A percentile compares a stretch with the other conserved stretches of the same genome.
Conservation (phyloP, 2,888 invertebrate genomes). For the Tortricodes alternella region DNA sequence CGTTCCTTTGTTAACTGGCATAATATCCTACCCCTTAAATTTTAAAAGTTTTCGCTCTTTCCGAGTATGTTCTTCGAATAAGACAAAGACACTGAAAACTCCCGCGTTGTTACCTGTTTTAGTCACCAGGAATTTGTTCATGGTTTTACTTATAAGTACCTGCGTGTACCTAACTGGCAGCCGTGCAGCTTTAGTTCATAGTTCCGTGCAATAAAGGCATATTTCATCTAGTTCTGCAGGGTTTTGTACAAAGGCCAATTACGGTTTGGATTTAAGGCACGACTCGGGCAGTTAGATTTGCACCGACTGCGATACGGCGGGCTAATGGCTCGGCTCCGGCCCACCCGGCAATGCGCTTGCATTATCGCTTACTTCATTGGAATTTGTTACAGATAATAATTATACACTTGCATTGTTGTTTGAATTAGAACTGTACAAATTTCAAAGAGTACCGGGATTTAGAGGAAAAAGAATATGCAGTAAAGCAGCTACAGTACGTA, state of each 20-base stretch:
- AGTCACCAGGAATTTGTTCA: no score
- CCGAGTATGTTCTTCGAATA: background rate
- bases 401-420: background rate
- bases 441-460: no score
- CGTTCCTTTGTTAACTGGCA: background rate
- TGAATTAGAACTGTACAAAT: background rate
- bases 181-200: slow-evolving; percentile 16
- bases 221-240: slow-evolving; percentile 50
- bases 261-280: slow-evolving; percentile 59
- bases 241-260: slow-evolving; percentile 54
- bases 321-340: slow-evolving; percentile 45
- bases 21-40: background rate
- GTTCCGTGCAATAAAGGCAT: slow-evolving; percentile 34
- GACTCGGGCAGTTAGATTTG: slow-evolving; percentile 55
- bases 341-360: slow-evolving; percentile 6
- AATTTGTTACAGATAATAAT: slow-evolving; percentile 20
- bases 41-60: background rate
- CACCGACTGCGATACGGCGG: slow-evolving; percentile 50
- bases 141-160: no score
- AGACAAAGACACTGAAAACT: background rate
- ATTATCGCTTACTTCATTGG: slow-evolving; percentile 27
- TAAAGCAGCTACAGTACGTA: no score
- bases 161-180: background rate
- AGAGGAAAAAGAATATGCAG: no score
- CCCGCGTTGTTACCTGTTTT: background rate